Base-by-base conservation (phyloP, 2,797 vertebrate genomes). In the Chelon labrosus region DNA sequence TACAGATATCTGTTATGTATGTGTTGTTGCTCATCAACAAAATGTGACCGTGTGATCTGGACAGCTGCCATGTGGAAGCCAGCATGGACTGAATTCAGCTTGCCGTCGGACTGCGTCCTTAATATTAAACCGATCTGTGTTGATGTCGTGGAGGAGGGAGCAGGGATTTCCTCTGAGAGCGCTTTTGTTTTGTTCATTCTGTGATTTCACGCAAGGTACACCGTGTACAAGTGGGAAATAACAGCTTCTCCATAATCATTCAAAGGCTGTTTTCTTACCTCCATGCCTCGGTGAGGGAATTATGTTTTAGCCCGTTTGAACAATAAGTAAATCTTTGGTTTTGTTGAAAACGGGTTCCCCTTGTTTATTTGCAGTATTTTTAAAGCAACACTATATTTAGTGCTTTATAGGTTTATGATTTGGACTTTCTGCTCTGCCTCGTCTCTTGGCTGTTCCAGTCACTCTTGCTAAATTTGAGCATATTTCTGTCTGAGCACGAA, bases 101-200 rank as follows among this genome's bases (percentile, higher is more conserved):
- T 41, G 52, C 66, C 55, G 27, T 75, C 53, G 10, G 53, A 46
- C 68, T 35, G 5, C 50, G 37, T 69, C 62, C 44, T 75, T 55
- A 44, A 75, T 77, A 58, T 77, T 67, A 72, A 70, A 79, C 46
- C 12, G 58, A 64, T 81, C 17, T 73, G 74, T 79, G 67, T 70
- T 49, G 13, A 49, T 60, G 57, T 66, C 0, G 2, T 35, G 19
- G 51, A 54, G 73, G 56, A 52, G 65, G 56, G 14, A 13, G 52
- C 16, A 10, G 65, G 63, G 61, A 61, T 83, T 75, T 82, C 72
- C 77, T 80, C 39, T 13, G 57, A 80, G 70, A 65, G 59, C 50
- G 20, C 59, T 61, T 35, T 79, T 81, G 83, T 87, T 87, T 71
- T 76, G 61, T 66, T 82, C 13, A 1, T 42, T 70, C 72, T 66